These are phyloP conservation scores for Euglossa dilemma DNA, from an alignment of 1,140 invertebrate genomes.

Conservation along the genomic window DNA sequence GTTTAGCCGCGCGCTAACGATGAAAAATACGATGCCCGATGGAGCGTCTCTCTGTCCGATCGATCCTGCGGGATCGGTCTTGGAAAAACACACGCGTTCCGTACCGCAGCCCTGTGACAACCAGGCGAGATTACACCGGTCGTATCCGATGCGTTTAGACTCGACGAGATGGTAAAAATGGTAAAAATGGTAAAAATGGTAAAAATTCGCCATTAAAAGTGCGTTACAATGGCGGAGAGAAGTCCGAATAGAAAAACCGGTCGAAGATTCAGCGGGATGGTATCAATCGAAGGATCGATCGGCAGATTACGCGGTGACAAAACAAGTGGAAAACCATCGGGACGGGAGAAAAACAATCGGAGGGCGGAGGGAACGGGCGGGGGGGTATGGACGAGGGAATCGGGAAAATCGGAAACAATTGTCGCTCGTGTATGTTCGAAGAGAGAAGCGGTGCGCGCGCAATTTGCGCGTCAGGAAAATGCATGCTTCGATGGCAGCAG, in stretches of 20 bases:
- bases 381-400: background rate
- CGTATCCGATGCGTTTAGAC: background rate
- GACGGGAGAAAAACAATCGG: conserved; percentile 53
- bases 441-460: conserved; percentile 53
- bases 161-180: background rate
- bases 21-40: conserved; percentile 21
- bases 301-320: conserved; percentile 53
- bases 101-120: background rate
- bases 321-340: conserved; percentile 54
- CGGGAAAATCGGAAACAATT: conserved; percentile 68
- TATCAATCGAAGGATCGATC: conserved; percentile 51
- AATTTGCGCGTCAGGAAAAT: conserved; percentile 79
- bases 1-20: conserved; percentile 31
- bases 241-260: background rate
- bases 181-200: background rate
- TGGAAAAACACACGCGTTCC: background rate
- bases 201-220: background rate
- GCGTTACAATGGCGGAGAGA: background rate
- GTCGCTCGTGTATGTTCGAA: conserved; percentile 61
- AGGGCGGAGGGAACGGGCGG: background rate
- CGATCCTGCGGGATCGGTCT: background rate
- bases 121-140: background rate
- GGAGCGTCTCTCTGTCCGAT: background rate
- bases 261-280: conserved; percentile 11
- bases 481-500: conserved; percentile 81